Evolutionary conservation across 2,113 vertebrate genomes (phyloP).

Genomic region (Microcebus griseorufus): DNA sequence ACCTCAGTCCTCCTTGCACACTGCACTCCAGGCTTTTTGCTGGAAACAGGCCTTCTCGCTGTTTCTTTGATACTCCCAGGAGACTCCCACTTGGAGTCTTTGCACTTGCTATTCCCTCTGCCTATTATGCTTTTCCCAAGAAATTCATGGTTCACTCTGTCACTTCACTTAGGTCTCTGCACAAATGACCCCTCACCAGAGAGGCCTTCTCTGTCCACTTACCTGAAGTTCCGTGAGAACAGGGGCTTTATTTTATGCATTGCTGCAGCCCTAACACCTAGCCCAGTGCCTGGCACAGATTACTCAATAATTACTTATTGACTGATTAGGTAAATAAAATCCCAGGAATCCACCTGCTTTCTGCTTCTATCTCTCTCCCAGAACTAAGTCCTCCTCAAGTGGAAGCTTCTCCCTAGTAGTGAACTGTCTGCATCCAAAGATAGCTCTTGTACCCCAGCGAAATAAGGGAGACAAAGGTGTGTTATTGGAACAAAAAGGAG

Average conservation of each 20-base stretch:
- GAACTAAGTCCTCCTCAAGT: not conserved
- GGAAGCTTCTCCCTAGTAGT: not conserved
- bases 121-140: not conserved
- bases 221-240: not conserved
- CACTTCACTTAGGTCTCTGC: not conserved
- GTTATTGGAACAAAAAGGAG: not conserved
- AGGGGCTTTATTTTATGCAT: not conserved
- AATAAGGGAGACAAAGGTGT: not conserved
- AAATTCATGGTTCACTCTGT: not conserved
- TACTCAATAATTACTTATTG: not conserved
- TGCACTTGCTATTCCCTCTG: not conserved
- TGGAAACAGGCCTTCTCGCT: not conserved
- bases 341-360: not conserved
- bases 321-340: not conserved
- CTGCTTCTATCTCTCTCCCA: not conserved
- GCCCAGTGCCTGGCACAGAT: not conserved
- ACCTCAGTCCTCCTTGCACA: not conserved
- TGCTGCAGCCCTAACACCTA: not conserved
- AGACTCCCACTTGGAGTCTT: not conserved
- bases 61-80: not conserved
- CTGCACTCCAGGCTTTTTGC: not conserved
- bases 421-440: not conserved
- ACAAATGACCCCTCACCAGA: not conserved
- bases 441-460: not conserved
- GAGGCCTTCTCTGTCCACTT: not conserved